Percentiles rank a stretch among this genome's conserved stretches.
Evolutionary conservation across 2,888 invertebrate genomes (phyloP).

Genomic region (Nezara viridula): DNA sequence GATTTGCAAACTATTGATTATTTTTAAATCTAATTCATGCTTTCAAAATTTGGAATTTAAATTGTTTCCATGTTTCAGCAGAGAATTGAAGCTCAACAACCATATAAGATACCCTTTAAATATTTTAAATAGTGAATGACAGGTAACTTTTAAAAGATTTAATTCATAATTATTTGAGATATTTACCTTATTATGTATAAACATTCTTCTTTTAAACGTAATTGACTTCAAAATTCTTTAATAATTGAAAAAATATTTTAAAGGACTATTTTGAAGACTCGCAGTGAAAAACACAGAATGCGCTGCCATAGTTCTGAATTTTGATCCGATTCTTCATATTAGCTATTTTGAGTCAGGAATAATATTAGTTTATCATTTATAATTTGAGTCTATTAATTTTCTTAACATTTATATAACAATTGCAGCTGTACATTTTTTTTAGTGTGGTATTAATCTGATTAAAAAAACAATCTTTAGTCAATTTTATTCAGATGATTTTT

Average conservation of each 20-base stretch:
- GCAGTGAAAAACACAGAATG: not conserved
- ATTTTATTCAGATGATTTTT: too few species aligned
- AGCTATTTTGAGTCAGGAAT: not conserved
- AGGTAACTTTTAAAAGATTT: not conserved
- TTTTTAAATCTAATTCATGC: not conserved
- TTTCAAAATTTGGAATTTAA: not conserved
- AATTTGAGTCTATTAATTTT: not conserved
- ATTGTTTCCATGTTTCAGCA: not conserved
- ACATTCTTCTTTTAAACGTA: not conserved
- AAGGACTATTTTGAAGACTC: not conserved
- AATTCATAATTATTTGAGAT: not conserved
- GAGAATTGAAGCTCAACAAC: not conserved
- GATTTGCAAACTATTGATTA: not conserved
- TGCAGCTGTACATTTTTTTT: not conserved
- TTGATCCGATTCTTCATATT: not conserved
- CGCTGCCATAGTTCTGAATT: not conserved
- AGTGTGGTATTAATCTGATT: not conserved
- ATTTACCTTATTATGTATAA: not conserved
- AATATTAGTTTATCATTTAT: not conserved
- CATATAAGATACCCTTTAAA: not conserved
- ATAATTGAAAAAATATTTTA: not conserved
- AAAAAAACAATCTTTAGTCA: too few species aligned
- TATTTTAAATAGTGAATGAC: not conserved
- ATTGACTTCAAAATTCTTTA: not conserved
- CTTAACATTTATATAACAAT: not conserved